A percentile compares a stretch with the other conserved stretches of the same genome.
Evolutionary conservation across 2,797 vertebrate species (phyloP).

Genomic region (Paramormyrops hopkinsi): DNA sequence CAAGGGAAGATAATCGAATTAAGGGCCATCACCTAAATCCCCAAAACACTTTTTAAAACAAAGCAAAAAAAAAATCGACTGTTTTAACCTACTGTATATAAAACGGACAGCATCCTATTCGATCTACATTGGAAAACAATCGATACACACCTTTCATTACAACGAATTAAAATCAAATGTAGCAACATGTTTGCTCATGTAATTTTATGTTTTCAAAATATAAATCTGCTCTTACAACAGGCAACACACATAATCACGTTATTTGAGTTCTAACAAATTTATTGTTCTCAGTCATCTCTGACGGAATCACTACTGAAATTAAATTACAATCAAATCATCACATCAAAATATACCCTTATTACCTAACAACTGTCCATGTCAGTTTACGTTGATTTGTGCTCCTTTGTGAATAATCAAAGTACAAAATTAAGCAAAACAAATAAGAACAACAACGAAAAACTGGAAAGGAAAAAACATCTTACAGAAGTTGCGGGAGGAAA

Average conservation of each 20-base stretch:
- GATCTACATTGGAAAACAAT: constrained; percentile 1
- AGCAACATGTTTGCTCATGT: constrained; percentile 13
- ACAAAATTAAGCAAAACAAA: constrained; percentile 48
- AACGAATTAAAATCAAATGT: not conserved
- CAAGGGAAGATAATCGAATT: not conserved
- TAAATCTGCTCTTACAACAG: constrained; percentile 36
- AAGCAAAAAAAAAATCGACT: not conserved
- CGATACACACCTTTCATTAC: not conserved
- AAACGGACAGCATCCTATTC: not conserved
- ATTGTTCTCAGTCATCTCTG: constrained; percentile 93
- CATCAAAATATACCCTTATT: constrained; percentile 85
- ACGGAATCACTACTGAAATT: constrained; percentile 96
- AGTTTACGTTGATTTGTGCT: constrained; percentile 78
- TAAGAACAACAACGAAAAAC: constrained; percentile 43
- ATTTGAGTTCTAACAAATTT: constrained; percentile 88
- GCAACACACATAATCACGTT: constrained; percentile 70
- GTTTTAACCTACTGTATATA: not conserved
- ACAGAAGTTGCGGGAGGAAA: constrained; percentile 75
- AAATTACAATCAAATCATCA: constrained; percentile 96
- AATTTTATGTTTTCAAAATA: constrained; percentile 20
- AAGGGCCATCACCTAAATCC: not conserved
- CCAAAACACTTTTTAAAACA: not conserved
- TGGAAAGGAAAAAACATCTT: constrained; percentile 62
- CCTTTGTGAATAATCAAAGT: constrained; percentile 61
- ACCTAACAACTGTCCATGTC: constrained; percentile 80